Conservation (phyloP, 2,888 invertebrate species). For the Euzophera pinguis region DNA sequence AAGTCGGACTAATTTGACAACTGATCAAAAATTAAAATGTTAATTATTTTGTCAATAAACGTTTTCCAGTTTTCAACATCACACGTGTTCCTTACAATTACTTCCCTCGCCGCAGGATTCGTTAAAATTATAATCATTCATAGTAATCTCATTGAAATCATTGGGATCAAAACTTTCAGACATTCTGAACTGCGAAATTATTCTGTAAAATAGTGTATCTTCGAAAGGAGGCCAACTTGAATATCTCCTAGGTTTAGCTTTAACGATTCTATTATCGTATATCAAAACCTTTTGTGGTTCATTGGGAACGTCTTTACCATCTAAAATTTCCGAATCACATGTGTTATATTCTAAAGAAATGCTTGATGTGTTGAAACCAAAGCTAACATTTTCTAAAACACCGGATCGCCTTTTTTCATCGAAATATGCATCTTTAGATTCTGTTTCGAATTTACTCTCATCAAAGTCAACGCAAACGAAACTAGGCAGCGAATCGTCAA, state of each 20-base stretch:
- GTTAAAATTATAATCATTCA: conserved; percentile 9
- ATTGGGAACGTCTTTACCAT: conserved; percentile 11
- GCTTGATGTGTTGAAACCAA: conserved; percentile 21
- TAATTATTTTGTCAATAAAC: no score
- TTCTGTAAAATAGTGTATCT: conserved; percentile 58
- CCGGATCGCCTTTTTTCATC: conserved; percentile 20
- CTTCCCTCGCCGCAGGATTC: neutral
- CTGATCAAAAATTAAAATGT: no score
- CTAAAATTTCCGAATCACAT: conserved; percentile 28
- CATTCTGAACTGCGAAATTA: conserved; percentile 65
- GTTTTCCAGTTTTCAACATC: neutral
- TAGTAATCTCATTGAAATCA: conserved; percentile 38
- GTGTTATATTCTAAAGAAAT: conserved; percentile 36
- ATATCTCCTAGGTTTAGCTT: conserved; percentile 29
- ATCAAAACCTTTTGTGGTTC: conserved; percentile 34
- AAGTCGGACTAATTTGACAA: no score
- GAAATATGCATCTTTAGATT: conserved; percentile 11
- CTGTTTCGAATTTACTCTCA: neutral
- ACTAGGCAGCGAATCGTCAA: conserved; percentile 51
- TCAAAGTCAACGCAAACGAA: conserved; percentile 43
- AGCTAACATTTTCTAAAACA: conserved; percentile 17
- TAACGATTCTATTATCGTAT: conserved; percentile 30
- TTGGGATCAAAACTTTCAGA: conserved; percentile 69
- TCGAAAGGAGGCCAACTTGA: conserved; percentile 69
- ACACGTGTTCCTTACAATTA: neutral